Evolutionary conservation across 2,113 vertebrate species (phyloP), one percentile per base, ranked within the genome.

Genomic region (Chaetura pelagica): DNA sequence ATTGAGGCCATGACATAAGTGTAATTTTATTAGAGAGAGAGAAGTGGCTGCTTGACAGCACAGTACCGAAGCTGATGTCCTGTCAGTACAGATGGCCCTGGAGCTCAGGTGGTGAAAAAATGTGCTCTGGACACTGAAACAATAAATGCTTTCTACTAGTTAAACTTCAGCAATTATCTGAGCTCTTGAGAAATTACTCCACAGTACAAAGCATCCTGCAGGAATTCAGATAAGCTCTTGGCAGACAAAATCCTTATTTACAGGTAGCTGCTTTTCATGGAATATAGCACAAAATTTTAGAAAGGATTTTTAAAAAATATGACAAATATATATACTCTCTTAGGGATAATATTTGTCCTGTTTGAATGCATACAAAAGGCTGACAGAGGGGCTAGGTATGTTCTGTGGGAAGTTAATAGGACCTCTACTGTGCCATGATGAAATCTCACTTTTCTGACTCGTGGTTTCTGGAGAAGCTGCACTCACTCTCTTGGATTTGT

Each of bases 71-170:
- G 15, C 34, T 27, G 34, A 40, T 79, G 32, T 73, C 22, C n/a
- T 63, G n/a, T 81, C 68, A 2, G 6, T 78, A 34, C 54, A 82
- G 79, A 40, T 63, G 82, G 72, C n/a, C 52, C 67, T 40, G 14
- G 62, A 85, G 57, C 57, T 94, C 58, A 85, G 72, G 48, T 89
- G 59, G 59, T 91, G 38, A 92, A 94, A 72, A 89, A 69, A 9
- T 42, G 57, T 61, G 29, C 35, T 68, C 48, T 82, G 54, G 51
- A 59, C n/a, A 29, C 64, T 84, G 82, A 64, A 95, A 72, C 22
- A 87, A 76, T 17, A 83, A 87, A 79, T 63, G 21, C 44, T 90
- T 84, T 63, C 40, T 80, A 26, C 48, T 86, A 35, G 71, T 82
- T 72, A 75, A 86, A 64, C 34, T 59, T 79, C n/a, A 61, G 23